phyloP scores from a whole-genome alignment of 2,113 vertebrate genomes.

The Eudyptes chrysolophus region DNA sequence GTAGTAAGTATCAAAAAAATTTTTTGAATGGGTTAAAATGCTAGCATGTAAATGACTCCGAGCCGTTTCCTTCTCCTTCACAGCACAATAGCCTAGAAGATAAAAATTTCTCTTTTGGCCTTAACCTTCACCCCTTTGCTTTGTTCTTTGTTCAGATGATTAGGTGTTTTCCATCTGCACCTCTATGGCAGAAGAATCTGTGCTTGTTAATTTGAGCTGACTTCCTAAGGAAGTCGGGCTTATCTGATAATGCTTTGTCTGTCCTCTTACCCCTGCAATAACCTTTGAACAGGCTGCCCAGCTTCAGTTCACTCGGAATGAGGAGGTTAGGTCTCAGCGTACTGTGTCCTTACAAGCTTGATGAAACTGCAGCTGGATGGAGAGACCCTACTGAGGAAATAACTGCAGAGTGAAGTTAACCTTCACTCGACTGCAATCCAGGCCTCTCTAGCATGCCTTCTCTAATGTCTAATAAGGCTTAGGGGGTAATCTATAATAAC shows the following conservation, averaged over 20 bases:
- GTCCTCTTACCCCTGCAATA: not conserved
- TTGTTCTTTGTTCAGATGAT: slow-evolving; percentile 53
- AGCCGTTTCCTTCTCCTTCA: not conserved
- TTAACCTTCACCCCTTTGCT: slow-evolving; percentile 40
- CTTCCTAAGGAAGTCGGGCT: slow-evolving; percentile 53
- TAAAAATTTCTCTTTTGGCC: not conserved
- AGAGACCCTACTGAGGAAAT: not conserved
- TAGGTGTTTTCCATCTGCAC: slow-evolving; percentile 53
- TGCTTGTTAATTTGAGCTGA: slow-evolving; percentile 29
- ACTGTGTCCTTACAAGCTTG: not conserved
- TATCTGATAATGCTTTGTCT: slow-evolving; percentile 22
- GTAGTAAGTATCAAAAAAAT: not conserved
- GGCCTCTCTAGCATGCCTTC: not conserved
- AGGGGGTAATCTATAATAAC: not conserved
- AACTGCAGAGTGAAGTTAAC: not conserved
- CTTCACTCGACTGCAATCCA: not conserved
- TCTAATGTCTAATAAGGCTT: not conserved
- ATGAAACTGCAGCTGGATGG: not conserved
- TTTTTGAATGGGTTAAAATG: slow-evolving; percentile 39
- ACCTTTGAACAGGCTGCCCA: slow-evolving; percentile 5
- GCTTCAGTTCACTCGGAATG: not conserved
- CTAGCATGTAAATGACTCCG: not conserved
- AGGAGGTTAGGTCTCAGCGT: not conserved
- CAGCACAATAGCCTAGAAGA: not conserved
- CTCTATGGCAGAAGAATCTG: not conserved